Evolutionary conservation across 2,888 invertebrate genomes (phyloP).

Genomic region (Poecilobothrus nobilitatus): DNA sequence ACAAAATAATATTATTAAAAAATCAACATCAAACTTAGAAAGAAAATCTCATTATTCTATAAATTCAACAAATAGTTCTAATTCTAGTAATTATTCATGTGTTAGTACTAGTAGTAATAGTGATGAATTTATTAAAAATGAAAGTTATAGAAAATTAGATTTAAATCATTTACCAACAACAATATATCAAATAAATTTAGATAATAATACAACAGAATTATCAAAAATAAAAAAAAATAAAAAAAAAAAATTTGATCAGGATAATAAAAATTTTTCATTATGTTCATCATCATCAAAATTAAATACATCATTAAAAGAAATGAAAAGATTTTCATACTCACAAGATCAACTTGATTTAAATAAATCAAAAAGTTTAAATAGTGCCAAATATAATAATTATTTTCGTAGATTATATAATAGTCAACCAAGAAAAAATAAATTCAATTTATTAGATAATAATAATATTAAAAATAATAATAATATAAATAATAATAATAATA

Average conservation of each 20-base stretch:
- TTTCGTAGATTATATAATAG: not conserved
- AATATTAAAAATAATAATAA: not conserved
- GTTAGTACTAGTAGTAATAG: not conserved
- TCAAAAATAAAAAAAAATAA: too few relatives aligned
- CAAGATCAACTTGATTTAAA: not conserved
- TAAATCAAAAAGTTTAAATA: not conserved
- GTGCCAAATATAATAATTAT: not conserved
- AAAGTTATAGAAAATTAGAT: not conserved
- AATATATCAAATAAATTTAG: not conserved
- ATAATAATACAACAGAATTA: too few relatives aligned
- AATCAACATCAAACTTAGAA: not conserved
- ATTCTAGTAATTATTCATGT: not conserved
- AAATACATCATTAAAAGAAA: not conserved
- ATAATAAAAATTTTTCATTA: too few relatives aligned
- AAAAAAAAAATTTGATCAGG: too few relatives aligned
- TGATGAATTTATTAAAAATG: not conserved
- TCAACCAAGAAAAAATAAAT: not conserved
- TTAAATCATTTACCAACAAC: not conserved
- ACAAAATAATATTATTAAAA: too few relatives aligned
- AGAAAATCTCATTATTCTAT: not conserved
- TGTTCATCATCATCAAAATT: not conserved
- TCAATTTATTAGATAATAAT: not conserved
- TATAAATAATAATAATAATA: not conserved
- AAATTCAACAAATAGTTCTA: not conserved
- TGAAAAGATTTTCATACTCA: not conserved